Evolutionary conservation across 2,797 vertebrate species (phyloP).

Genomic region (Pelodytes ibericus): DNA sequence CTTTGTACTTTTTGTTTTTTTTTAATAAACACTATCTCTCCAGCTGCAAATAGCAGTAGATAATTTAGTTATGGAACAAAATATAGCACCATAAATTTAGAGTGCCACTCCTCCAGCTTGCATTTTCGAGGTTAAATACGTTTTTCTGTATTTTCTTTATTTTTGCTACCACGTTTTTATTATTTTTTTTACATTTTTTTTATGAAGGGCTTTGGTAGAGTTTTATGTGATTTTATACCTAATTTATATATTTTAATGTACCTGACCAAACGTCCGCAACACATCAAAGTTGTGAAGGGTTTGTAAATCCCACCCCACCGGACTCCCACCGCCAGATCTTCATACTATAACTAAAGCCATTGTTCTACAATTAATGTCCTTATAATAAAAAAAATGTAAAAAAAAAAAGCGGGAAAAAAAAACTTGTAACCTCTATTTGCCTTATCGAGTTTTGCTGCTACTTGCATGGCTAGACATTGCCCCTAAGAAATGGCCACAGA

Average conservation of each 20-base stretch:
- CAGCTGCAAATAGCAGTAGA: no score
- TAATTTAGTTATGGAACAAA: no score
- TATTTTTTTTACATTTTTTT: not conserved
- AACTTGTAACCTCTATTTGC: slow-evolving; percentile 29
- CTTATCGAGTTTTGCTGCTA: slow-evolving; percentile 45
- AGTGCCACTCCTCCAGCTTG: no score
- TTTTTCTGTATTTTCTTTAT: not conserved
- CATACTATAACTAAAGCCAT: slow-evolving; percentile 31
- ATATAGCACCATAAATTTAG: no score
- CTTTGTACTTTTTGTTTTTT: no score
- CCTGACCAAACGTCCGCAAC: slow-evolving; percentile 4
- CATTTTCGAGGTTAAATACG: no score
- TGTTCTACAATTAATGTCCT: slow-evolving; percentile 8
- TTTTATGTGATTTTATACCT: not conserved
- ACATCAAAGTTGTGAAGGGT: slow-evolving; percentile 7
- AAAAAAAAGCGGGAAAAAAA: not conserved
- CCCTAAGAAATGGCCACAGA: not conserved
- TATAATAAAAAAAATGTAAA: slow-evolving; percentile 4
- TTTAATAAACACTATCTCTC: no score
- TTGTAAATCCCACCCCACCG: not conserved
- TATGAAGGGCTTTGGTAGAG: not conserved
- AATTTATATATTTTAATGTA: not conserved
- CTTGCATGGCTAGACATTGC: slow-evolving; percentile 5
- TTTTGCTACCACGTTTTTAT: not conserved
- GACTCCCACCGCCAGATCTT: slow-evolving; percentile 8